Conservation (phyloP, 64 coral and sea anemone species). For the Pachyseris speciosa region DNA sequence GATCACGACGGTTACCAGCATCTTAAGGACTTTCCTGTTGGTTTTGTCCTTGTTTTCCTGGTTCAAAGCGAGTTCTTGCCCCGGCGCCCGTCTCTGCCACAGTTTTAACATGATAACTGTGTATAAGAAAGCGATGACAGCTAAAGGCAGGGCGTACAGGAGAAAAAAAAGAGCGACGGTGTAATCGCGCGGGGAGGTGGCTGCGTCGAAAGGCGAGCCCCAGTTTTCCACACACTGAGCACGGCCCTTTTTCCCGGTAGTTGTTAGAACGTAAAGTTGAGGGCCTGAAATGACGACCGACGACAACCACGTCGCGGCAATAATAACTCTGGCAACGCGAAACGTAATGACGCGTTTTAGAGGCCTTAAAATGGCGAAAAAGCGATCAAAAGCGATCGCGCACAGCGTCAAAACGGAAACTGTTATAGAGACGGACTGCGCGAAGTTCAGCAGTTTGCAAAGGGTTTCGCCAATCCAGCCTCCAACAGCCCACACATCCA, state of each 20-base stretch:
- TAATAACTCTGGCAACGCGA: constrained; percentile 21
- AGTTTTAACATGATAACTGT: constrained; percentile 55
- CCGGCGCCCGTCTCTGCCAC: constrained; percentile 52
- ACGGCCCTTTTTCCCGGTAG: neutral
- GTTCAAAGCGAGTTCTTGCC: constrained; percentile 34
- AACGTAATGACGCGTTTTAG: constrained; percentile 67
- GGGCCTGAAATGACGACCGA: constrained; percentile 38
- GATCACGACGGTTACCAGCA: constrained; percentile 68
- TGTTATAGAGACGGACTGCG: constrained; percentile 37
- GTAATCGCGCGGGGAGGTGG: constrained; percentile 21
- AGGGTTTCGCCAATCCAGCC: constrained; percentile 49
- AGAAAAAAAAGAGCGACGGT: constrained; percentile 52
- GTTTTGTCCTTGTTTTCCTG: constrained; percentile 61
- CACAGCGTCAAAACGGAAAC: constrained; percentile 58
- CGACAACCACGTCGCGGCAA: constrained; percentile 21
- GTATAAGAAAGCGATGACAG: constrained; percentile 44
- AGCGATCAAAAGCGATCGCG: constrained; percentile 68
- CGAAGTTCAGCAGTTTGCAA: constrained; percentile 59
- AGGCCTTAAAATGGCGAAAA: constrained; percentile 66
- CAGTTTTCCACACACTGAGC: constrained; percentile 59
- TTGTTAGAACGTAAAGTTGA: constrained; percentile 35
- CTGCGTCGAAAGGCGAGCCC: constrained; percentile 49
- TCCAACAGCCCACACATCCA: constrained; percentile 52
- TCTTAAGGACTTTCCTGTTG: constrained; percentile 72
- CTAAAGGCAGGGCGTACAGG: constrained; percentile 58